Percentiles rank a stretch among this genome's conserved stretches.
Conservation (phyloP, 2,797 vertebrate species). For the Eremophila alpestris region DNA sequence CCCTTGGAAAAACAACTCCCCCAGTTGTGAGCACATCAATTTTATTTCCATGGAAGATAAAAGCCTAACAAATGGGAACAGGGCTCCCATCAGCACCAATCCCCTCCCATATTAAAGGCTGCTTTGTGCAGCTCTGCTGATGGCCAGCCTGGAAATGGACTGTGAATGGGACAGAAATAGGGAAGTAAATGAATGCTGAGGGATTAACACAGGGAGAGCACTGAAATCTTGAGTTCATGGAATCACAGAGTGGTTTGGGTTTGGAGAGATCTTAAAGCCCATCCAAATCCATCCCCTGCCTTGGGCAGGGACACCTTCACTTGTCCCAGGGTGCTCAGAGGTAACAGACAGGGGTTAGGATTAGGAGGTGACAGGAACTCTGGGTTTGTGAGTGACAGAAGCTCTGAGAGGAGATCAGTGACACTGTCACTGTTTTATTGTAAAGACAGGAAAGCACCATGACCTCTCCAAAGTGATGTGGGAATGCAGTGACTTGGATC, state of each 20-base stretch:
- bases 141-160: neutral
- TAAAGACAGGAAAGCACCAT: neutral
- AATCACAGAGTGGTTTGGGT: neutral
- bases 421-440: neutral
- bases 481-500: neutral
- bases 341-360: neutral
- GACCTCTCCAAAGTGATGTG: rapidly evolving
- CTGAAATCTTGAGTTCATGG: neutral
- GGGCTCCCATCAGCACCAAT: neutral
- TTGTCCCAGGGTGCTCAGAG: neutral
- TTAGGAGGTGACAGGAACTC: neutral
- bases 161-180: neutral
- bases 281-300: neutral
- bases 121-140: neutral
- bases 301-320: neutral
- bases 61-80: neutral
- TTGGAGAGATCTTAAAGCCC: neutral
- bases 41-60: neutral
- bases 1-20: neutral
- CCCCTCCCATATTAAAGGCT: neutral
- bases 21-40: neutral
- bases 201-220: neutral
- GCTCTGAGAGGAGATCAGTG: neutral
- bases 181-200: neutral
- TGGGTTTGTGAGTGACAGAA: neutral